Evolutionary conservation across 64 coral and sea anemone species (phyloP), one percentile per base, ranked within the genome.

Genomic region (Astreopora myriophthalma): DNA sequence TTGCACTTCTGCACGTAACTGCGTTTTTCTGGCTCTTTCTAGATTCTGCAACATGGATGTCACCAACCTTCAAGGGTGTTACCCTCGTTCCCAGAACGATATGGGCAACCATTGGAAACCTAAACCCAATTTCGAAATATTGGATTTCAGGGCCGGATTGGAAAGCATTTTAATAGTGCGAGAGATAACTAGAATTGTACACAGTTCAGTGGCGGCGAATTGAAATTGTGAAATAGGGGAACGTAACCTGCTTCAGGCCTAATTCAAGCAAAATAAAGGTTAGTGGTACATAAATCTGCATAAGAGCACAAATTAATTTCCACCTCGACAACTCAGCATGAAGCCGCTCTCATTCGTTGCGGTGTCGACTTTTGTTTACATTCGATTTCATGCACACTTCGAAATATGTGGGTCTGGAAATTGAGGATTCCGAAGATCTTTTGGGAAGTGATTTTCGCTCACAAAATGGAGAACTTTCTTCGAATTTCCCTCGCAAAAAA

Each of bases 201-300:
- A 38, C 9, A 20, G 57, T 17, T 78, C 26, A 55, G 51, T 16
- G 12, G 44, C 55, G 6, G 32, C 34, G 8, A 26, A 64, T 34
- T 11, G 32, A 24, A 57, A 23, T 2, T 36, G 13, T 83, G 22
- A 36, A 83, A 37, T 35, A 46, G 42, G 40, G 32, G 37, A 13
- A 16, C 8, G 70, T 38, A 73, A 64, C 30, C 61, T 5, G 55
- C 79, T 83, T 83, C 31, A 20, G 79, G 79, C 77, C 32, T 33
- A 79, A 58, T 58, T 20, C 19, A 9, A 28, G 13, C 20, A n/a
- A 80, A 80, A 32, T 80, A 60, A 30, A 16, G 10, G 67, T 32
- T 73, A 6, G 6, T 83, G 9, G n/a, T n/a, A n/a, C 40, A 78
- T n/a, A 83, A 83, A 83, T 83, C 57, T 83, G 57, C 79, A 83